Percentiles rank a stretch among this genome's conserved stretches.
Evolutionary conservation across 2,113 vertebrate genomes (phyloP).

Genomic region (Carassius gibelio): DNA sequence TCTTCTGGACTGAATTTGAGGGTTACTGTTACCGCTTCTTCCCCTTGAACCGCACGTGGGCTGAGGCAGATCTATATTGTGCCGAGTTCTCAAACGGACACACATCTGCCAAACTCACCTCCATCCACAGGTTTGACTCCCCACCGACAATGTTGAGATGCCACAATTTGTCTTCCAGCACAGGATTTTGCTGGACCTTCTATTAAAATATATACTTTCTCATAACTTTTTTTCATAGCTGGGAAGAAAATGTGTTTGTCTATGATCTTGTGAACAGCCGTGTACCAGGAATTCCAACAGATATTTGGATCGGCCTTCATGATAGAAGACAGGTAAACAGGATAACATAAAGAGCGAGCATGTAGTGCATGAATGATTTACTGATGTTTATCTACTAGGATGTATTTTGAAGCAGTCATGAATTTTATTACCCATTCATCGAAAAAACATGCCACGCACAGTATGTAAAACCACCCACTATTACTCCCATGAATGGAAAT

Average conservation of each 20-base stretch:
- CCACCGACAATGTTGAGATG: background rate
- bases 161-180: background rate
- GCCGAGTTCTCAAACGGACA: conserved; percentile 80
- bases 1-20: conserved; percentile 83
- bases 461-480: conserved; percentile 21
- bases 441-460: conserved; percentile 1
- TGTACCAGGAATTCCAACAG: conserved; percentile 78
- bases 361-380: background rate
- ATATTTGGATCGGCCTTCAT: conserved; percentile 81
- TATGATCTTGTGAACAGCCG: conserved; percentile 84
- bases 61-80: conserved; percentile 77
- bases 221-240: conserved; percentile 63
- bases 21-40: conserved; percentile 81
- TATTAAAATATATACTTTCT: background rate
- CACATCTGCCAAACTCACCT: conserved; percentile 80
- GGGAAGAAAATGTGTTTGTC: conserved; percentile 85
- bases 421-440: background rate
- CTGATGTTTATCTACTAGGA: background rate
- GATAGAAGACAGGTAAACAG: conserved; percentile 79
- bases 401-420: background rate
- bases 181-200: background rate
- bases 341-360: background rate
- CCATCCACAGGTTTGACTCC: conserved; percentile 77
- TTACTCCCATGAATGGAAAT: conserved; percentile 10
- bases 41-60: conserved; percentile 82